Evolutionary conservation across 2,113 vertebrate species (phyloP).

Genomic region (Chaetodon auriga): DNA sequence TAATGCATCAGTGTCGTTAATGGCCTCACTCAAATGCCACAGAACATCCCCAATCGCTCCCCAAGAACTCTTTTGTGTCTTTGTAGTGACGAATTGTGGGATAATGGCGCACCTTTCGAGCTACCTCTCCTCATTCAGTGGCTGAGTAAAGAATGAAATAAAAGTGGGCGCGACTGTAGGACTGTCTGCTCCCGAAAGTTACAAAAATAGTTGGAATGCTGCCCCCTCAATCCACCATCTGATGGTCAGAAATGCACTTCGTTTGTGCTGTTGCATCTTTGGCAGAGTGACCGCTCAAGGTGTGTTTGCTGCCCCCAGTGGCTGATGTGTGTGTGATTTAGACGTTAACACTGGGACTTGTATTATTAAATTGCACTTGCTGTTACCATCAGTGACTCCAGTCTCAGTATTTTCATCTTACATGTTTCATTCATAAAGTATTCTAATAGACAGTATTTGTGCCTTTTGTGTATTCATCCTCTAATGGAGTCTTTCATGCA

Average conservation of each 20-base stretch:
- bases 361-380: neutral
- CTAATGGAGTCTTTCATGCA: neutral
- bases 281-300: neutral
- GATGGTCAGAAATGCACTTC: neutral
- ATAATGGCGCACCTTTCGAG: neutral
- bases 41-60: neutral
- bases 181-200: neutral
- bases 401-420: neutral
- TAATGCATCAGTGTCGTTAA: neutral
- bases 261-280: neutral
- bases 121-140: neutral
- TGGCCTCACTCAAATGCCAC: neutral
- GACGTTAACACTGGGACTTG: neutral
- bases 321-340: neutral
- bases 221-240: too few species aligned
- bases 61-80: neutral
- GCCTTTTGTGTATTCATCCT: neutral
- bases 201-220: neutral
- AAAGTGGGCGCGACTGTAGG: neutral
- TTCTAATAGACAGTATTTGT: neutral
- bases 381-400: neutral
- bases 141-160: neutral
- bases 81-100: neutral
- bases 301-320: neutral
- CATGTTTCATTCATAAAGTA: neutral